Percentiles rank a stretch among this genome's conserved stretches.
Conservation (phyloP, 2,113 vertebrate genomes). For the Hepsetus odoe region DNA sequence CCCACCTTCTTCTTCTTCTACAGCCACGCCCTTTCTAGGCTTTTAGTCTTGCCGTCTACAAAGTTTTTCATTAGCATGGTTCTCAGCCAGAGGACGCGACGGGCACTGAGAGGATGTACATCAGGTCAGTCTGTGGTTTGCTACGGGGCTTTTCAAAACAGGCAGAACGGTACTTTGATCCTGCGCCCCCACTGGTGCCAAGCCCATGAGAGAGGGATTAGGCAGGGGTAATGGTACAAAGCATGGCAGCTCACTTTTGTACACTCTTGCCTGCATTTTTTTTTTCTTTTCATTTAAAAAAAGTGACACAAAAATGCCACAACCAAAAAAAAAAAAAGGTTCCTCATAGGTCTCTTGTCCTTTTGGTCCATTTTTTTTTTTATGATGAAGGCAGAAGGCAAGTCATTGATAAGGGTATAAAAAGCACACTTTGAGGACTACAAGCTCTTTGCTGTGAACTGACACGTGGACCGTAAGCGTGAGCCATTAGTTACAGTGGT, state of each 20-base stretch:
- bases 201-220: conserved; percentile 70
- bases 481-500: conserved; percentile 68
- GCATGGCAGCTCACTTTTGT: conserved; percentile 64
- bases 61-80: conserved; percentile 55
- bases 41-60: conserved; percentile 25
- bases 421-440: conserved; percentile 66
- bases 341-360: conserved; percentile 50
- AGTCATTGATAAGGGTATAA: conserved; percentile 70
- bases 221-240: conserved; percentile 58
- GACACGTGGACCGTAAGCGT: conserved; percentile 58
- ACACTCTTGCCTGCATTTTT: conserved; percentile 17
- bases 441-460: conserved; percentile 59
- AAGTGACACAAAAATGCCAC: conserved; percentile 44
- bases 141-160: conserved; percentile 56
- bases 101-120: conserved; percentile 63
- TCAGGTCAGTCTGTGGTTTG: conserved; percentile 54
- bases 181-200: conserved; percentile 58
- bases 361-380: conserved; percentile 43
- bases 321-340: conserved; percentile 18
- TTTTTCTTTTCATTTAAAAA: conserved; percentile 59
- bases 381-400: conserved; percentile 63
- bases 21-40: not conserved
- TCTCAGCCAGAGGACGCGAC: conserved; percentile 68
- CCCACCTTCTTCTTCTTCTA: no score
- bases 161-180: conserved; percentile 64